A percentile compares a stretch with the other conserved stretches of the same genome.
Conservation (phyloP, 2,113 vertebrate species). For the Cygnus buccinator region DNA sequence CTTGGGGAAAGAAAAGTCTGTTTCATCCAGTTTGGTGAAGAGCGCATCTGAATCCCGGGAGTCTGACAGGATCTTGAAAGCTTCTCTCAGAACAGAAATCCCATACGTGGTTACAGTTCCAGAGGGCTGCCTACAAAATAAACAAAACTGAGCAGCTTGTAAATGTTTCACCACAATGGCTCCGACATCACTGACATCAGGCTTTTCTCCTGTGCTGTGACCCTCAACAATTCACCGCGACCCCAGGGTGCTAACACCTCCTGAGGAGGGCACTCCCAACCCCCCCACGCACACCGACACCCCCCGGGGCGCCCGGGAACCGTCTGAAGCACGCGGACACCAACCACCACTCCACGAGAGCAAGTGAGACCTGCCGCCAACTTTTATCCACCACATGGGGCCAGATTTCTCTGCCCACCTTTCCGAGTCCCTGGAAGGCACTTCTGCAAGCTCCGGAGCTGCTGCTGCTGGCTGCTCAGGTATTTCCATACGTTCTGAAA, state of each 20-base stretch:
- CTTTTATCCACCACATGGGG: neutral
- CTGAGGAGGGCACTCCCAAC: neutral
- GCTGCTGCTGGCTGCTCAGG: neutral
- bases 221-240: neutral
- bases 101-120: constrained; percentile 56
- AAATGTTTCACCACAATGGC: neutral
- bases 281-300: rapidly evolving
- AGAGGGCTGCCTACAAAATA: constrained; percentile 65
- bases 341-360: rapidly evolving
- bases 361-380: neutral
- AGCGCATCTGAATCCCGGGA: constrained; percentile 49
- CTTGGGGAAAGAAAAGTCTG: constrained; percentile 74
- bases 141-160: neutral
- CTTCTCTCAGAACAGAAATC: constrained; percentile 77
- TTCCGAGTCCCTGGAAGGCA: neutral
- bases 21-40: constrained; percentile 82
- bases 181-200: neutral
- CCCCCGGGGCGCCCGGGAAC: too few relatives aligned
- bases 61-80: constrained; percentile 77
- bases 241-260: neutral
- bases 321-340: rapidly evolving
- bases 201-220: neutral
- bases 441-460: neutral
- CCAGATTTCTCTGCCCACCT: constrained; percentile 25
- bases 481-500: neutral